These are phyloP conservation scores for Lagorchestes hirsutus DNA, from an alignment of 2,797 vertebrate species.

Conservation along the genomic window DNA sequence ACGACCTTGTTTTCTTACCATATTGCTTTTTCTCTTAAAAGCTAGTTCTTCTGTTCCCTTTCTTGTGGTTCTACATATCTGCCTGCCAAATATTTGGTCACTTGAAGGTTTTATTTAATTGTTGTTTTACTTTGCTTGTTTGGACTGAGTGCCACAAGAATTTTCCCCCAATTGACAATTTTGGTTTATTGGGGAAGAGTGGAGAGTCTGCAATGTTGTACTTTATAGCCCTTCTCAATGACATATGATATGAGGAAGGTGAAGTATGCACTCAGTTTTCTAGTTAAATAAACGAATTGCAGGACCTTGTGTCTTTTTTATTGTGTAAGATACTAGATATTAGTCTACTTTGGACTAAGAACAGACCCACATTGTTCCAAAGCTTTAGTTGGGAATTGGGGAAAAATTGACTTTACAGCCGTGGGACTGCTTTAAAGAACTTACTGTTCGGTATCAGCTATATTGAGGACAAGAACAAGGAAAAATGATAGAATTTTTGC, in stretches of 20 bases:
- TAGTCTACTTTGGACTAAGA: not conserved
- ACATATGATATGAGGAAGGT: not conserved
- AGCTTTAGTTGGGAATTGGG: not conserved
- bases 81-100: slow-evolving; percentile 16
- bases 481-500: not conserved
- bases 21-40: slow-evolving; percentile 35
- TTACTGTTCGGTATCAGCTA: not conserved
- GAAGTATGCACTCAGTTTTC: not conserved
- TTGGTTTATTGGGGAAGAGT: slow-evolving; percentile 12
- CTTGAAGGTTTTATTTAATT: slow-evolving; percentile 52
- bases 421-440: not conserved
- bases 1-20: not conserved
- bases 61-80: not conserved
- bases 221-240: not conserved
- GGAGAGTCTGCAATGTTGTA: slow-evolving; percentile 5
- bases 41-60: not conserved
- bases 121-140: slow-evolving; percentile 52
- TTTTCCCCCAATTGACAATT: not conserved
- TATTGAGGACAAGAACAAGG: not conserved
- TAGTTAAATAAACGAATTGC: not conserved
- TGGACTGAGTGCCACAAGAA: not conserved
- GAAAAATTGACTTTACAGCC: not conserved
- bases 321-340: not conserved
- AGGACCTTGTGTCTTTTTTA: not conserved
- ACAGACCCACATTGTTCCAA: not conserved